Evolutionary conservation across 64 coral and sea anemone species (phyloP).

Genomic region (Hydrozoanthus tunicans): DNA sequence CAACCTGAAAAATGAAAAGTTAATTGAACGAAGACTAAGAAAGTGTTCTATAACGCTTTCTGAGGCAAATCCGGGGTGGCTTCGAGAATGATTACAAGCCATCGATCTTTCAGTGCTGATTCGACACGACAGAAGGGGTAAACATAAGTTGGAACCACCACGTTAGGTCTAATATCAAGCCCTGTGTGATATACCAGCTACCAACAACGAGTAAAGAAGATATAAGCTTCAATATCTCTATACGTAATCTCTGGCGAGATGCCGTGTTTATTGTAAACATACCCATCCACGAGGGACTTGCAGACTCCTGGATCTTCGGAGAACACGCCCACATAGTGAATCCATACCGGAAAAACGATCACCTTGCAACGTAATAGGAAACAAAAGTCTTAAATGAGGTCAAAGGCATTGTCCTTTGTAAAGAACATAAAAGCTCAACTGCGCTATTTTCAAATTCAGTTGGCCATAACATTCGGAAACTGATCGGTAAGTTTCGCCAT

Average conservation of each 20-base stretch:
- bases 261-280: not conserved
- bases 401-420: not conserved
- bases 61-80: too few relatives aligned
- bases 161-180: too few relatives aligned
- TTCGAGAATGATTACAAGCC: too few relatives aligned
- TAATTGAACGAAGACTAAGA: not conserved
- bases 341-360: slow-evolving; percentile 74
- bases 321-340: slow-evolving; percentile 78
- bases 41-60: too few relatives aligned
- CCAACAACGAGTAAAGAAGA: too few relatives aligned
- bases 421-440: not conserved
- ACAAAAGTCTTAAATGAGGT: not conserved
- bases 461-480: too few relatives aligned
- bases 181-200: too few relatives aligned
- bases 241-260: not conserved
- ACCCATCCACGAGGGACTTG: slow-evolving; percentile 83
- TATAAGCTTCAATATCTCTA: not conserved
- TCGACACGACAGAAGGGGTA: too few relatives aligned
- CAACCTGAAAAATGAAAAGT: slow-evolving; percentile 29
- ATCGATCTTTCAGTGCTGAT: too few relatives aligned
- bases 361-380: slow-evolving; percentile 46
- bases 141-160: too few relatives aligned
- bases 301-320: slow-evolving; percentile 72
- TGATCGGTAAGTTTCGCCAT: too few relatives aligned
- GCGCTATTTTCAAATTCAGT: not conserved